A percentile compares a stretch with the other conserved stretches of the same genome.
Conservation (phyloP, 2,888 invertebrate species). For the Phortica okadai region DNA sequence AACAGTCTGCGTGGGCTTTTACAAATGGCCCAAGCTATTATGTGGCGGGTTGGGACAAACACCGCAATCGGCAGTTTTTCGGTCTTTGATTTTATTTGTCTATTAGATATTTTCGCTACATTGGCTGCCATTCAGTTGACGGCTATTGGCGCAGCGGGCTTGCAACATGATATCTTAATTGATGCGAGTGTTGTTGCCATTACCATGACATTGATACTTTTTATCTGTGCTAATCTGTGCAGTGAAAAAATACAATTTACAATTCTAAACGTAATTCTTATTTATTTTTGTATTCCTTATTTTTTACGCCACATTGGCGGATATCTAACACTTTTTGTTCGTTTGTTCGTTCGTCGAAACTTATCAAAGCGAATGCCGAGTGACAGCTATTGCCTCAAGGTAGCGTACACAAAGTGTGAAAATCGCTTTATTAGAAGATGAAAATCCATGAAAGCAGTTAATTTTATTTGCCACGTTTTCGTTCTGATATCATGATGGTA, state of each 20-base stretch:
- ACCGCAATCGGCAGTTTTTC: background rate
- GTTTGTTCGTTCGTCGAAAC: background rate
- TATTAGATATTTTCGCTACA: background rate
- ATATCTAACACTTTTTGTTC: too few species aligned
- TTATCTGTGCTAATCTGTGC: background rate
- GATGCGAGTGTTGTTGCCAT: conserved; percentile 27
- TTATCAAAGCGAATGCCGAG: conserved; percentile 10
- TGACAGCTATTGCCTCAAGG: conserved; percentile 24
- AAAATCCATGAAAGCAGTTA: conserved; percentile 22
- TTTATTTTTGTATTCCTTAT: background rate
- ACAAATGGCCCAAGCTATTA: background rate
- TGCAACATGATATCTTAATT: conserved; percentile 42
- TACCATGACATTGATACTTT: background rate
- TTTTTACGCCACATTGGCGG: background rate
- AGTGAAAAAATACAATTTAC: conserved; percentile 4
- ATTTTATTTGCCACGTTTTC: conserved; percentile 16
- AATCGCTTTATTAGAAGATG: conserved; percentile 7
- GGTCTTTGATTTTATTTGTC: background rate
- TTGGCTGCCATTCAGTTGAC: background rate
- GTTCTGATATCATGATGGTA: conserved; percentile 1
- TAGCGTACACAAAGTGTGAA: conserved; percentile 15
- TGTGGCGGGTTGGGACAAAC: background rate
- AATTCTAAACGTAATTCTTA: background rate
- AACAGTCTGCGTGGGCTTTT: background rate
- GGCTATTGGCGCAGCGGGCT: conserved; percentile 24